Base-by-base conservation (phyloP, 2,113 vertebrate species). In the Pseudois nayaur region DNA sequence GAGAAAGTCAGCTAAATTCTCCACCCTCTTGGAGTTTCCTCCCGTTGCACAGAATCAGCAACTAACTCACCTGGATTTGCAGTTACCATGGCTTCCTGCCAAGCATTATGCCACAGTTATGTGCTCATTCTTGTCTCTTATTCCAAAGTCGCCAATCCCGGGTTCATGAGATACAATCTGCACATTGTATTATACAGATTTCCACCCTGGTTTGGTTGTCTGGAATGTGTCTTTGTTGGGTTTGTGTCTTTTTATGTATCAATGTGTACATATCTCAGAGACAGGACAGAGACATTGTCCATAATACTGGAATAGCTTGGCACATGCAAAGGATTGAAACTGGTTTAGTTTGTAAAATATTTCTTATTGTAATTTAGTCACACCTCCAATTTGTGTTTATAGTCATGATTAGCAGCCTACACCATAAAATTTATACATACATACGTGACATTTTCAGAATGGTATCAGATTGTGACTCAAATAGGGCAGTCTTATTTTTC, bases 41-140 rank as follows among this genome's bases (percentile, higher is more conserved):
- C 94, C 95, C 71, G 64, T 54, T 94, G 40, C 87, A 45, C 81
- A 94, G 27, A 84, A 79, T 67, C 85, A 12, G 1, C 92, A 89
- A 84, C 3, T 87, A 89, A 79, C 82, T 96, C 89, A 86, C 91
- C 97, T 95, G 97, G 82, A 25, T 91, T 94, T 89, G 79, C 89
- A 88, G 89, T 97, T 88, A 71, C 50, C 40, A 0, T 95, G 95
- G 83, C 91, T 96, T 59, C 71, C n/a, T 95, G 94, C 71, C 95
- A 91, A 86, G 84, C 60, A 48, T 90, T 62, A 16, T 74, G n/a
- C 82, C 43, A 57, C 90, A 95, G 5, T 88, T 87, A 55, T 54
- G 16, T 55, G 87, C 59, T 96, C 92, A 59, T 23, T 62, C 6
- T 87, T 97, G 67, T 85, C 67, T 94, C 89, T 36, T 59, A 60